Evolutionary conservation across 2,888 invertebrate genomes (phyloP), one percentile per base, ranked within the genome.

Genomic region (Malachius bipustulatus): DNA sequence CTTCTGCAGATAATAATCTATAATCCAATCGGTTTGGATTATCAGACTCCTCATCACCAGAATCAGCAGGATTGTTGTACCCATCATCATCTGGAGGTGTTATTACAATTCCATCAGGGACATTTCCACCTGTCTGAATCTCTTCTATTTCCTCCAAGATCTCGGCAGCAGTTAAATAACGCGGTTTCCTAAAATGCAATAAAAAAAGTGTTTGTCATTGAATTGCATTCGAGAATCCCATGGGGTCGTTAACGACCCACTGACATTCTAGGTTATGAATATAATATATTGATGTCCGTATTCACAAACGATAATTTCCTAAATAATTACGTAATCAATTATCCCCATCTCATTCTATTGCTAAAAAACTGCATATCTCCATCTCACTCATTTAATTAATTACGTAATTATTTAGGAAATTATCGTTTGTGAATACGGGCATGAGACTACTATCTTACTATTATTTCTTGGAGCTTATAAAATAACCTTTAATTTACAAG

Each of bases 1-100:
- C 6, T 19, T 19, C 24, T 19, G 24, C 24, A 19, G 24, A n/a
- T n/a, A 19, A 6, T 19, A 19, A n/a, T 19, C 24, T 19, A n/a
- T 19, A n/a, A 8, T 8, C 24, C 24, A 19, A 8, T 19, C 24
- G 24, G 6, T 19, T 19, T 8, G 24, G 24, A 19, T 19, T 19
- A 19, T 19, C n/a, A 19, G 24, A 19, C 24, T 19, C 24, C n/a
- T 19, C 24, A n/a, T 19, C 24, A 19, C 24, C 24, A 6, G 6
- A 19, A 19, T 19, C 24, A 19, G 6, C 24, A 19, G 24, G 24
- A 19, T 6, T 19, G n/a, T 19, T 19, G n/a, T 19, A 19, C 6
- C 24, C 24, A 19, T 19, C 24, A 19, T 19, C n/a, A 19, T 19
- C 24, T n/a, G 24, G 24, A 19, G 24, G 24, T 19, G 24, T 19